Evolutionary conservation across 2,113 vertebrate genomes (phyloP).

Genomic region (Cavia porcellus): DNA sequence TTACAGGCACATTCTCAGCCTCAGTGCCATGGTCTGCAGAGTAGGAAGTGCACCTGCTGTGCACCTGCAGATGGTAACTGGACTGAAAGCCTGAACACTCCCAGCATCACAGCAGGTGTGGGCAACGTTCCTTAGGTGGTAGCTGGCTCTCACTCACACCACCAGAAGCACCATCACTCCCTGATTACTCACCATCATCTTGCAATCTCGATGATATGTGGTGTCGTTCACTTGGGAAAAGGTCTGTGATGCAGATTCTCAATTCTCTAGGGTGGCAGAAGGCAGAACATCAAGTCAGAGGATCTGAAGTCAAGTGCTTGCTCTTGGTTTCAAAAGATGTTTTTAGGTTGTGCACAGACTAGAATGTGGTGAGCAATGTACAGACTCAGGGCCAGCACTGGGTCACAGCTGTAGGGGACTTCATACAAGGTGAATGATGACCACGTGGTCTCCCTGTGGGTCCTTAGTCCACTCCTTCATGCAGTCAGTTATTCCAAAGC

Average conservation of each 20-base stretch:
- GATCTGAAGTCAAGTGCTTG: not conserved
- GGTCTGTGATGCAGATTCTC: fast-evolving
- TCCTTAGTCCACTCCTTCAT: not conserved
- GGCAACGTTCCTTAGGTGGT: not conserved
- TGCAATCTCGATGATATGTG: not conserved
- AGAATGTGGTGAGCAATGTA: not conserved
- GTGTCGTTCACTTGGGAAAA: not conserved
- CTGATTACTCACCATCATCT: not conserved
- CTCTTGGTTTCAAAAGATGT: not conserved
- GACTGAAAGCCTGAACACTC: not conserved
- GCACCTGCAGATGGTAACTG: not conserved
- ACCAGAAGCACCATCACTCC: not conserved
- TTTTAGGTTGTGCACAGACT: not conserved
- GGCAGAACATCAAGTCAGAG: not conserved
- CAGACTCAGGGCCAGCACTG: not conserved
- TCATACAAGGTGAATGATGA: not conserved
- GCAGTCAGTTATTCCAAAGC: not conserved
- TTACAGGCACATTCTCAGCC: not conserved
- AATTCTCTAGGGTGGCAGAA: not conserved
- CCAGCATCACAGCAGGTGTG: not conserved
- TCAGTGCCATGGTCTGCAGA: not conserved
- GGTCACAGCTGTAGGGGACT: not conserved
- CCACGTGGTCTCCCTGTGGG: not conserved
- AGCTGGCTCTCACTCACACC: not conserved
- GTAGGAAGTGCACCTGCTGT: not conserved